These are phyloP conservation scores for Pachyseris speciosa DNA, from an alignment of 64 coral and sea anemone species.

Conservation along the genomic window DNA sequence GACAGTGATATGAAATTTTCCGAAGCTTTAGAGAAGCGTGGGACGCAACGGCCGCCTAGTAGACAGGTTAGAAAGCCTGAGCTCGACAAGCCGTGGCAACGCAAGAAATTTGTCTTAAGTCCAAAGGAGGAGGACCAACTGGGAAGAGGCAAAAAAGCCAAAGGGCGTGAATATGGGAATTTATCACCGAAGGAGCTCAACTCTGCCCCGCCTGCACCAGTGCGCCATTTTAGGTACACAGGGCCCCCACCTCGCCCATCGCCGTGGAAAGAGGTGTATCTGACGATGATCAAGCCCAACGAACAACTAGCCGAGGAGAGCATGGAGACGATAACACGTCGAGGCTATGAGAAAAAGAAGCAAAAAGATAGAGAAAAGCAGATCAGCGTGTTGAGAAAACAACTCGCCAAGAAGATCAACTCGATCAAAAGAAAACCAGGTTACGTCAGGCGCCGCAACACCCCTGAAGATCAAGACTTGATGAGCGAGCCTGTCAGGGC, in stretches of 20 bases:
- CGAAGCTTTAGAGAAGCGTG: background rate
- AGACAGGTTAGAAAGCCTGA: background rate
- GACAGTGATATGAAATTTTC: background rate
- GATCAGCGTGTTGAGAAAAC: background rate
- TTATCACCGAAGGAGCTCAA: background rate
- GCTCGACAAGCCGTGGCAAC: background rate
- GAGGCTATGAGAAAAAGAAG: background rate
- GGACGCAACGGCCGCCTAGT: background rate
- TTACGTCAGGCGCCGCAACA: background rate
- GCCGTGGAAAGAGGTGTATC: slow-evolving; percentile 10
- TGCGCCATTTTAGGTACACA: background rate
- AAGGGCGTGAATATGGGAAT: background rate
- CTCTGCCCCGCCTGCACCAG: background rate
- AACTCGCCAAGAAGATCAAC: background rate
- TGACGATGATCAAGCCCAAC: background rate
- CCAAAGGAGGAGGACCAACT: background rate
- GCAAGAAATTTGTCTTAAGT: background rate
- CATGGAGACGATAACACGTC: background rate
- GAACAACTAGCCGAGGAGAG: background rate
- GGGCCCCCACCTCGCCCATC: slow-evolving; percentile 6
- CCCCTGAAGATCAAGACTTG: background rate
- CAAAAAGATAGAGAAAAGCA: background rate
- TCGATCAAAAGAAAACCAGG: background rate
- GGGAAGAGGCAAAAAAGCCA: background rate
- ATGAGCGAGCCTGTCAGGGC: background rate